Conservation (phyloP, 2,113 vertebrate species). For the Zingel zingel region DNA sequence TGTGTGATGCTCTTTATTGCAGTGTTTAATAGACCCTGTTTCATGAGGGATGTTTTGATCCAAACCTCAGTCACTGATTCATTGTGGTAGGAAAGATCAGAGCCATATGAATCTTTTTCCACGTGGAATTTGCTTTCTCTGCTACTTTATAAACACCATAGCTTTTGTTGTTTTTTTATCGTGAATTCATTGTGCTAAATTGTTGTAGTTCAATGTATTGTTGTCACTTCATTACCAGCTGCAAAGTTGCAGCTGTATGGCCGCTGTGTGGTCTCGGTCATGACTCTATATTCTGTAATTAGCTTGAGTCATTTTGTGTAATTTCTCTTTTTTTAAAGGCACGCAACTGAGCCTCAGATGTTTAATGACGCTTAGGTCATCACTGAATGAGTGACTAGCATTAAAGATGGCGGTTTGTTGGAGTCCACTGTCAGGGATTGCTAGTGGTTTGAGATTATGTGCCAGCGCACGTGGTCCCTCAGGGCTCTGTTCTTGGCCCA, state of each 20-base stretch:
- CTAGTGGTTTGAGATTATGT: constrained; percentile 45
- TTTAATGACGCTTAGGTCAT: constrained; percentile 59
- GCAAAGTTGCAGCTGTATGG: background rate
- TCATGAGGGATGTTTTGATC: constrained; percentile 32
- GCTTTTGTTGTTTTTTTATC: background rate
- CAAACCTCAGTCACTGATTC: constrained; percentile 54
- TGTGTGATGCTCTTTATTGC: constrained; percentile 31
- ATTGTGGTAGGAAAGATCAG: constrained; percentile 49
- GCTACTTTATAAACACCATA: background rate
- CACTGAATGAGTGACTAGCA: constrained; percentile 31
- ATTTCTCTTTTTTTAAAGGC: constrained; percentile 37
- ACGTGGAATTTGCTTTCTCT: constrained; percentile 8
- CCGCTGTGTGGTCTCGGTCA: constrained; percentile 19
- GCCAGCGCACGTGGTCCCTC: constrained; percentile 65
- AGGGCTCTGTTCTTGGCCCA: constrained; percentile 60
- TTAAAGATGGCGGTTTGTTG: constrained; percentile 38
- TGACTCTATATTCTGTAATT: constrained; percentile 54
- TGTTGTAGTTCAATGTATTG: background rate
- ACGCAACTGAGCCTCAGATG: constrained; percentile 35
- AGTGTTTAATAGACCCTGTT: background rate
- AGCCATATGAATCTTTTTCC: constrained; percentile 37
- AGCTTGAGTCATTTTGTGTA: constrained; percentile 28
- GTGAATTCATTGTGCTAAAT: background rate
- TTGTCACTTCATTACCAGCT: constrained; percentile 39
- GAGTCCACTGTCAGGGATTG: constrained; percentile 19